phyloP scores from a whole-genome alignment of 2,797 vertebrate species.

The Sebastes matsubarae region DNA sequence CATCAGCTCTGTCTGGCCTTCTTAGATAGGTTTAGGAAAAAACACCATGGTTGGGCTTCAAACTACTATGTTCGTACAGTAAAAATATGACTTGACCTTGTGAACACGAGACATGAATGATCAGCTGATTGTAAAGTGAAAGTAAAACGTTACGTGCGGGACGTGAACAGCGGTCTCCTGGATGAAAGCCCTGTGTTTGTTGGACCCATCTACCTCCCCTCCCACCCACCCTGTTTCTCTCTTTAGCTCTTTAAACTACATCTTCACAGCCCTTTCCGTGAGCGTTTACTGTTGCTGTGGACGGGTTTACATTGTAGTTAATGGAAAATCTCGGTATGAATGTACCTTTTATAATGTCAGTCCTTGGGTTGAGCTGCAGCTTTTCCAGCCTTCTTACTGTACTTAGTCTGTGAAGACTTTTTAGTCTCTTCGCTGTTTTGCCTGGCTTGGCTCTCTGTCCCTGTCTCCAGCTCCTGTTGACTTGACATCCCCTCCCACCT shows the following conservation, averaged over 20 bases:
- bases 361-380: constrained; percentile 4
- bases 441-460: neutral
- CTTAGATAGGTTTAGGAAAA: no score
- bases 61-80: no score
- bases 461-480: neutral
- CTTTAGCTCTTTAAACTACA: no score
- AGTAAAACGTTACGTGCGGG: fast-evolving
- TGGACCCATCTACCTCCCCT: no score
- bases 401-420: neutral
- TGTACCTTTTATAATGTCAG: constrained; percentile 58
- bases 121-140: no score
- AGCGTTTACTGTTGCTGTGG: no score
- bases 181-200: no score
- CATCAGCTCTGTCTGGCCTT: neutral
- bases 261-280: fast-evolving
- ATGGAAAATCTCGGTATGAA: constrained; percentile 30
- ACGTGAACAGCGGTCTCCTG: fast-evolving
- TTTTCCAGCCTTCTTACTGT: constrained; percentile 17
- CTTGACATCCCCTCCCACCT: neutral
- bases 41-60: fast-evolving
- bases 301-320: no score
- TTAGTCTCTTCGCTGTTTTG: neutral
- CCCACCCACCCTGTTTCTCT: fast-evolving
- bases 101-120: fast-evolving
- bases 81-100: no score